Conservation (phyloP, 2,888 invertebrate species). For the Aphelenchoides bicaudatus region DNA sequence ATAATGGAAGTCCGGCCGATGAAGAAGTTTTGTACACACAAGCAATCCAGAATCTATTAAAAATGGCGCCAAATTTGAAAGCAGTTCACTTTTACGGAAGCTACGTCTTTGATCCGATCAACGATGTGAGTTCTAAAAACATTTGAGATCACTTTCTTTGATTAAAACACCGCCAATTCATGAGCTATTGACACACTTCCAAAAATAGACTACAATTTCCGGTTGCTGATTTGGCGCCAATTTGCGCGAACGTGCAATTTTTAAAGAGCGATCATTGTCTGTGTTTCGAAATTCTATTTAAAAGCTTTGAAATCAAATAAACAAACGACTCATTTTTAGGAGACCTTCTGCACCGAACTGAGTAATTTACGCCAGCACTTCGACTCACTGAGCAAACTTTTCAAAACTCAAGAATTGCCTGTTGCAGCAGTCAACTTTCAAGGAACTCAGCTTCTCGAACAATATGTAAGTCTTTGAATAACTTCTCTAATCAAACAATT, state of each 20-base stretch:
- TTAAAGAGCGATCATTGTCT: neutral
- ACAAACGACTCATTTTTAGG: too few relatives aligned
- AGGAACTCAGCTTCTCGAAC: neutral
- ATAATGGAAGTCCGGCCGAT: constrained; percentile 9
- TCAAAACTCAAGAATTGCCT: neutral
- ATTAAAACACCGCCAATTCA: too few relatives aligned
- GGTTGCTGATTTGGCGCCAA: neutral
- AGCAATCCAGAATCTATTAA: neutral
- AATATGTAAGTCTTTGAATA: constrained; percentile 3
- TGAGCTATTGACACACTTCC: too few relatives aligned
- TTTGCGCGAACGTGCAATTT: neutral
- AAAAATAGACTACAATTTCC: neutral
- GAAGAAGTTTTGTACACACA: constrained; percentile 3
- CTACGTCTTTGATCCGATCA: neutral
- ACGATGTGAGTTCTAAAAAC: neutral
- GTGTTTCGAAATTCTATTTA: neutral
- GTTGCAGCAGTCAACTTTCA: neutral
- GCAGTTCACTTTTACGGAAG: constrained; percentile 3
- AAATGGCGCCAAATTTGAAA: neutral
- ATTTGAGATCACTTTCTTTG: neutral
- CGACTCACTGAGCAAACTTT: constrained; percentile 1
- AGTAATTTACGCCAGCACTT: neutral
- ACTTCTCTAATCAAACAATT: too few relatives aligned
- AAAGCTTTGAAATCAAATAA: neutral
- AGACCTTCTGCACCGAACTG: neutral